These are phyloP conservation scores for Stomorhina lunata DNA, from an alignment of 2,888 invertebrate species.

Conservation along the genomic window DNA sequence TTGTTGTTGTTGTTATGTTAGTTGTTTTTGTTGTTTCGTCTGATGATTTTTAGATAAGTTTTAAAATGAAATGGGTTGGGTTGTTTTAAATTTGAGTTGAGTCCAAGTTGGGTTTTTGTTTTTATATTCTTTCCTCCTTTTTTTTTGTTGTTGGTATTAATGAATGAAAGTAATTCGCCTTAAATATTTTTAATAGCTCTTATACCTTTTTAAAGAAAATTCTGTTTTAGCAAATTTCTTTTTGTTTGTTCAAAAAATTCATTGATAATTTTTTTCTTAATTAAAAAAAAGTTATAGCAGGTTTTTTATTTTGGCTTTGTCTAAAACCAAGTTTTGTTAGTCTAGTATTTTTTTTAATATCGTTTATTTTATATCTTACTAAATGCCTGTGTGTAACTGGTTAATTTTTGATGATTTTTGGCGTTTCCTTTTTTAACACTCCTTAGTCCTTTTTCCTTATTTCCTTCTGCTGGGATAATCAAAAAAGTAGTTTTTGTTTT, in stretches of 20 bases:
- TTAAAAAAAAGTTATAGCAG: constrained; percentile 45
- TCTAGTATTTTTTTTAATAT: constrained; percentile 23
- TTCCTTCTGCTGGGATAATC: no score
- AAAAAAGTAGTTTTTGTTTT: no score
- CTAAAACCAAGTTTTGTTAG: constrained; percentile 38
- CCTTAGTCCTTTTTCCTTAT: constrained; percentile 27
- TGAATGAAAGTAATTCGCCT: constrained; percentile 48
- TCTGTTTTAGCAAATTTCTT: background rate
- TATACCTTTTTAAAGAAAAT: background rate
- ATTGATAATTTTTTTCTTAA: constrained; percentile 34
- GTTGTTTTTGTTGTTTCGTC: background rate
- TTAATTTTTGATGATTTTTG: constrained; percentile 35
- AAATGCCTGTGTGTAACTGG: constrained; percentile 53
- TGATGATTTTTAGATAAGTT: constrained; percentile 39
- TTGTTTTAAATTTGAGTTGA: constrained; percentile 10
- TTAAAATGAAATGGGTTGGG: constrained; percentile 46
- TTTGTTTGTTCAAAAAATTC: constrained; percentile 2
- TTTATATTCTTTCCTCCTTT: background rate
- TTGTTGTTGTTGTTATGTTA: constrained; percentile 7
- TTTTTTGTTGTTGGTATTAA: background rate
- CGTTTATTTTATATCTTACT: constrained; percentile 15
- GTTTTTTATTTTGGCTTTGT: constrained; percentile 46
- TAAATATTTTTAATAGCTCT: constrained; percentile 25
- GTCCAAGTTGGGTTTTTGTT: constrained; percentile 7
- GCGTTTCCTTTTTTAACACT: constrained; percentile 34